Conservation (phyloP, 2,888 invertebrate species). For the Campoplex nolae region DNA sequence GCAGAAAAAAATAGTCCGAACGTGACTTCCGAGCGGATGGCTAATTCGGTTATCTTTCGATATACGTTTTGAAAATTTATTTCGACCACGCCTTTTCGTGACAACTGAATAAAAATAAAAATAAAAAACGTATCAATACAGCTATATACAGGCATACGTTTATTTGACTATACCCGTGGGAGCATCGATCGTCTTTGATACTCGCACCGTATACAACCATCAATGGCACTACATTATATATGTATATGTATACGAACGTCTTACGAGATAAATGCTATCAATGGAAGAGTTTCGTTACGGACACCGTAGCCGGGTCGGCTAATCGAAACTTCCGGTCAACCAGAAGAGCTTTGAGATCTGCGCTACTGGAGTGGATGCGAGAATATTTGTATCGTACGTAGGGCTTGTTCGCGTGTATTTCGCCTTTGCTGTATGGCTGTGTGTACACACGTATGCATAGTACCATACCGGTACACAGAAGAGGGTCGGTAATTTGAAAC, state of each 20-base stretch:
- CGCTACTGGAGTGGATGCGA: conserved; percentile 41
- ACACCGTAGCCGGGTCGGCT: conserved; percentile 67
- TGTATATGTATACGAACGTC: conserved; percentile 33
- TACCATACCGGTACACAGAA: neutral
- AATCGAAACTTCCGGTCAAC: conserved; percentile 70
- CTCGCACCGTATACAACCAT: conserved; percentile 28
- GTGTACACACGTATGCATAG: no score
- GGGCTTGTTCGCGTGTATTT: neutral
- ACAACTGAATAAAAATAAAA: neutral
- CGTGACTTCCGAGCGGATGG: neutral
- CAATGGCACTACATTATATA: conserved; percentile 47
- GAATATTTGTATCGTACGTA: conserved; percentile 12
- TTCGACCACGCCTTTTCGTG: neutral
- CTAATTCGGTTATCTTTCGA: neutral
- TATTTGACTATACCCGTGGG: conserved; percentile 63
- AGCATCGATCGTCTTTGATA: conserved; percentile 53
- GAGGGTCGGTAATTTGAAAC: conserved; percentile 53
- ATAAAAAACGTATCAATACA: neutral
- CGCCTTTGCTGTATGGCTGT: no score
- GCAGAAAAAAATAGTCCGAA: neutral
- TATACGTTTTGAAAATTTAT: neutral
- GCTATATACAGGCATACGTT: conserved; percentile 6
- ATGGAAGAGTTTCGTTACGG: conserved; percentile 68
- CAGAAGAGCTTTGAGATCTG: conserved; percentile 62
- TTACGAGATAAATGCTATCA: conserved; percentile 68